These are phyloP conservation scores for Sinella curviseta DNA, from an alignment of 1,140 invertebrate species.

Conservation along the genomic window DNA sequence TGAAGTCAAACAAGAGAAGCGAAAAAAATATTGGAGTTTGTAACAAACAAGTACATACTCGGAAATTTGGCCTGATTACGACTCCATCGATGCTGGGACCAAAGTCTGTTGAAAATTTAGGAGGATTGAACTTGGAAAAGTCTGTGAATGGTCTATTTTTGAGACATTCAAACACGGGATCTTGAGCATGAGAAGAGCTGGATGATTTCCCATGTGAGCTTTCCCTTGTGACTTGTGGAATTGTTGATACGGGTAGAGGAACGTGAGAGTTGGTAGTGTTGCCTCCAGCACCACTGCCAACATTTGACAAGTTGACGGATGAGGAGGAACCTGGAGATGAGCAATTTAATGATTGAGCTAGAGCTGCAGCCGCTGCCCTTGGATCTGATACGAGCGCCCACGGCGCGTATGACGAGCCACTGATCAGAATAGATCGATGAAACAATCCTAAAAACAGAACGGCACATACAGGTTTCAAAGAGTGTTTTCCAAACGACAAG, in stretches of 20 bases:
- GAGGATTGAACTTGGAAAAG: constrained; percentile 71
- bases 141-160: constrained; percentile 48
- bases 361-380: constrained; percentile 75
- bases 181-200: constrained; percentile 22
- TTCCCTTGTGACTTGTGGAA: constrained; percentile 22
- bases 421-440: constrained; percentile 84
- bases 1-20: no score
- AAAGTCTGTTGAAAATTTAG: constrained; percentile 80
- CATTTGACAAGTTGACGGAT: constrained; percentile 69
- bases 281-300: not conserved
- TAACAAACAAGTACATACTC: no score
- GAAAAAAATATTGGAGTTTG: no score
- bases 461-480: not conserved
- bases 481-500: no score
- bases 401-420: constrained; percentile 87
- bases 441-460: constrained; percentile 69
- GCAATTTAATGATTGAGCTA: constrained; percentile 84
- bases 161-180: constrained; percentile 47
- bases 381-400: constrained; percentile 93
- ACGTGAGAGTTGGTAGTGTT: constrained; percentile 60
- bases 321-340: constrained; percentile 75
- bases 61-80: constrained; percentile 67
- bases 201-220: constrained; percentile 40
- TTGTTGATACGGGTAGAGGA: constrained; percentile 61
- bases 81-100: constrained; percentile 84